A percentile compares a stretch with the other conserved stretches of the same genome.
These are phyloP conservation scores for Gymnoscopelus braueri DNA, from an alignment of 2,797 vertebrate species.

Conservation along the genomic window DNA sequence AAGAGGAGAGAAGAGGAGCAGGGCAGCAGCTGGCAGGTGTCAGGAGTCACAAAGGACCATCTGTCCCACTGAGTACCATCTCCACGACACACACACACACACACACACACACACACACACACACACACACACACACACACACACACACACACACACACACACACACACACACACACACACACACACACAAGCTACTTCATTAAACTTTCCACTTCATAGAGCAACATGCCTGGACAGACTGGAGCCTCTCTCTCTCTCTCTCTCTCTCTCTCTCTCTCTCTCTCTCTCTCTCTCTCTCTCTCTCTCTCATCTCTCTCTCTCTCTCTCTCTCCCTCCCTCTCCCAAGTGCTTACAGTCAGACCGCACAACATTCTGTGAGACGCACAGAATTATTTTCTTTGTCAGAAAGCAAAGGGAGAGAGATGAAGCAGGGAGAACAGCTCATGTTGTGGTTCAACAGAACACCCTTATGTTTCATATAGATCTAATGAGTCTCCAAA, in stretches of 20 bases:
- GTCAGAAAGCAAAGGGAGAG: neutral
- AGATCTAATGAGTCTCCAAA: too few species aligned
- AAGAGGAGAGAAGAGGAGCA: slow-evolving; percentile 78
- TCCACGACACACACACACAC: slow-evolving; percentile 57
- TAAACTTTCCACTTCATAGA: slow-evolving; percentile 85
- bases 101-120: neutral
- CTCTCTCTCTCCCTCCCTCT: slow-evolving; percentile 32
- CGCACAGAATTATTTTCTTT: too few species aligned
- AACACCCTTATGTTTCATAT: too few species aligned
- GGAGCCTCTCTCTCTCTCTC: slow-evolving; percentile 53
- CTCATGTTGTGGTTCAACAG: too few species aligned
- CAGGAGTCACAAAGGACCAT: slow-evolving; percentile 98
- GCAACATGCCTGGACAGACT: slow-evolving; percentile 70
- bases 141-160: slow-evolving; percentile 31
- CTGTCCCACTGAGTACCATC: slow-evolving; percentile 91
- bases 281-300: slow-evolving; percentile 13
- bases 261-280: neutral
- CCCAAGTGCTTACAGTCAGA: neutral
- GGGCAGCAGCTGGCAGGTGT: slow-evolving; percentile 99
- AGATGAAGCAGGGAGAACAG: too few species aligned
- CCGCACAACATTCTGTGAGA: neutral
- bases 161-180: slow-evolving; percentile 18
- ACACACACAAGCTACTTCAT: slow-evolving; percentile 79
- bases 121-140: slow-evolving; percentile 9
- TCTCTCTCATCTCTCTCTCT: slow-evolving; percentile 34